These are phyloP conservation scores for Channa argus DNA, from an alignment of 2,113 vertebrate species.

Conservation along the genomic window DNA sequence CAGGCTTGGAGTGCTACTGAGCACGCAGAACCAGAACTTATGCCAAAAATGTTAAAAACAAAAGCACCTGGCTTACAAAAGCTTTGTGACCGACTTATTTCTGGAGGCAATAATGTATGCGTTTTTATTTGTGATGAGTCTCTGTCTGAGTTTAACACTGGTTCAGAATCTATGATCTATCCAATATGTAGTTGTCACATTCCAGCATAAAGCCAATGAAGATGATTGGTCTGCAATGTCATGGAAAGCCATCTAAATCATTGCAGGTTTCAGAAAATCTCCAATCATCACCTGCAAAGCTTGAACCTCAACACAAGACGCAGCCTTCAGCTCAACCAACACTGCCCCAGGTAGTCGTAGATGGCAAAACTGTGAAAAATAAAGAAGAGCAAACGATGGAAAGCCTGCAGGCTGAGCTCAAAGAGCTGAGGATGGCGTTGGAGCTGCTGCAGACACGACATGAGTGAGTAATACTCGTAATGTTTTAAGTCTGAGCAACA, in stretches of 20 bases:
- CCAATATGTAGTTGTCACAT: background rate
- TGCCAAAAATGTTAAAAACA: constrained; percentile 46
- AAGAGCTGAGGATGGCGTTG: constrained; percentile 81
- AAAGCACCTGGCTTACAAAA: constrained; percentile 55
- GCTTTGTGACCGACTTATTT: constrained; percentile 32
- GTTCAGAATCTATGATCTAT: background rate
- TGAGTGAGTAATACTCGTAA: constrained; percentile 66
- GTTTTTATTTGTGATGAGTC: background rate
- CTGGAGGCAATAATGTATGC: background rate
- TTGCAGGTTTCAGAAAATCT: constrained; percentile 70
- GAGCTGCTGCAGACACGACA: constrained; percentile 78
- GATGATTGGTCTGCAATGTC: background rate
- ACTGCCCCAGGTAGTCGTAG: constrained; percentile 34
- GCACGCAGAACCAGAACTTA: constrained; percentile 45
- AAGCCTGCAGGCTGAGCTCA: constrained; percentile 75
- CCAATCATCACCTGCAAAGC: constrained; percentile 48
- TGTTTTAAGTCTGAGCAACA: background rate
- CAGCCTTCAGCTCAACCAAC: constrained; percentile 34
- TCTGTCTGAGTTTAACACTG: background rate
- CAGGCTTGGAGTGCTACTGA: constrained; percentile 46
- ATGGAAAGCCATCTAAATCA: background rate
- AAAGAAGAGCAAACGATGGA: constrained; percentile 61
- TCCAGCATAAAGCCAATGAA: background rate
- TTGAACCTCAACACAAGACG: constrained; percentile 46
- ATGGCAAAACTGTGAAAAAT: constrained; percentile 25